Percentiles rank a stretch among this genome's conserved stretches.
phyloP scores from a whole-genome alignment of 2,888 invertebrate genomes.

The Ormyrus labotus region DNA sequence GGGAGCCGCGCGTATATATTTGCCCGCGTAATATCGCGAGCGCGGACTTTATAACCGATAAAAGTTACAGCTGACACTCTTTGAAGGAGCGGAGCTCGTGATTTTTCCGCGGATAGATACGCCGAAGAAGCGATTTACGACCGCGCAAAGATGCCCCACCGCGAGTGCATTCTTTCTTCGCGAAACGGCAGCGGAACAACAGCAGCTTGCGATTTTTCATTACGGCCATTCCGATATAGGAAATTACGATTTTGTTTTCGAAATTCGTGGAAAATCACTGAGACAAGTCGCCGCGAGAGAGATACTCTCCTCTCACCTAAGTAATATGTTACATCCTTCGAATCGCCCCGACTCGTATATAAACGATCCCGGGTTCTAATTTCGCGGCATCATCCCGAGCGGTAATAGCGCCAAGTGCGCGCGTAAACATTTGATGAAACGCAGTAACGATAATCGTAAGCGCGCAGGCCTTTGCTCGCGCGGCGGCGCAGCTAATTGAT shows the following conservation, averaged over 20 bases:
- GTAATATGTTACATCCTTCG: too few species aligned
- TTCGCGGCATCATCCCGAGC: conserved; percentile 17
- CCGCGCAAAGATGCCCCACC: conserved; percentile 9
- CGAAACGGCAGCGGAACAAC: too few species aligned
- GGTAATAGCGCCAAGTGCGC: conserved; percentile 35
- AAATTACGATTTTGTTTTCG: too few species aligned
- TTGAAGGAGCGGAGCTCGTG: conserved; percentile 57
- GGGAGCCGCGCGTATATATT: conserved; percentile 62
- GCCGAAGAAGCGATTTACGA: conserved; percentile 62
- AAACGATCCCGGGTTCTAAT: conserved; percentile 25
- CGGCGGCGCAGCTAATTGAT: conserved; percentile 37
- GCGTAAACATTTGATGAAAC: conserved; percentile 55
- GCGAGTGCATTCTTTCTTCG: background rate
- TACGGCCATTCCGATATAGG: too few species aligned
- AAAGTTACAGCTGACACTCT: conserved; percentile 73
- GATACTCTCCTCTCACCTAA: too few species aligned
- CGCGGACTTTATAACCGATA: conserved; percentile 71
- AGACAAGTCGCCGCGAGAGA: too few species aligned
- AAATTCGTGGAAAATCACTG: too few species aligned
- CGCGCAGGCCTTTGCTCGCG: background rate
- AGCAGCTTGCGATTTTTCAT: too few species aligned
- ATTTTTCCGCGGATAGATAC: conserved; percentile 50
- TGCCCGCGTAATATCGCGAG: conserved; percentile 69
- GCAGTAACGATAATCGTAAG: conserved; percentile 35
- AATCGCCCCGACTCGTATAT: too few species aligned